Base-by-base conservation (phyloP, 2,113 vertebrate species). In the Cyanoramphus novaezelandiae region DNA sequence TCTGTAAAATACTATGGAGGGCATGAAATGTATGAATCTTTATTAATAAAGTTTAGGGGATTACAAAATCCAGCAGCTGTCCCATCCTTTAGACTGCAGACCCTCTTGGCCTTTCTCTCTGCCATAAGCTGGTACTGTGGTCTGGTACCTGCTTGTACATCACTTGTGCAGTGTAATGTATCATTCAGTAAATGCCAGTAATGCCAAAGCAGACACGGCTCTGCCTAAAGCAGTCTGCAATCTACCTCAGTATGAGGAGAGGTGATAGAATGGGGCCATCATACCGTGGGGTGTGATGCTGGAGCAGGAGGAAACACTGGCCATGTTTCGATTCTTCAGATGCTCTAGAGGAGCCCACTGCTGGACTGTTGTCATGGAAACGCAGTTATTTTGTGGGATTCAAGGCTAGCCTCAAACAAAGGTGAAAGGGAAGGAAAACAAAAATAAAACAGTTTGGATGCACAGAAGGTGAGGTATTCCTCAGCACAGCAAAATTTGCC, bases 351-450 rank as follows among this genome's bases (percentile, higher is more conserved):
- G 84, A 79, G 31, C 8, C 67, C 24, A 2, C 5, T 14, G 46
- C 87, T 94, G 70, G 70, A 37, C 79, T 85, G 87, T 65, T 91
- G 87, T 49, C 71, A 43, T 76, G 82, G 91, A 82, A 96, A 96
- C 67, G 6, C 13, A 0, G 0, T 16, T 81, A 63, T 79, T 93
- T 86, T 6, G 1, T 1, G 55, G 44, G n/a, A 52, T 75, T 84
- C 44, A 21, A 75, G 70, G 18, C 69, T 59, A 41, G 35, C 70
- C 87, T 37, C 49, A 46, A 81, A 25, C 31, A 68, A 91, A 86
- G 46, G 74, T 89, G 62, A 76, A 44, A 65, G 25, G n/a, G 20
- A 52, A 64, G 19, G 8, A 57, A 37, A 14, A 46, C 63, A 14
- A 17, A 43, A 28, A 4, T 12, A 18, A 39, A 39, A 39, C 39